Evolutionary conservation across 2,113 vertebrate genomes (phyloP), one percentile per base, ranked within the genome.

Genomic region (Percopsis transmontana): DNA sequence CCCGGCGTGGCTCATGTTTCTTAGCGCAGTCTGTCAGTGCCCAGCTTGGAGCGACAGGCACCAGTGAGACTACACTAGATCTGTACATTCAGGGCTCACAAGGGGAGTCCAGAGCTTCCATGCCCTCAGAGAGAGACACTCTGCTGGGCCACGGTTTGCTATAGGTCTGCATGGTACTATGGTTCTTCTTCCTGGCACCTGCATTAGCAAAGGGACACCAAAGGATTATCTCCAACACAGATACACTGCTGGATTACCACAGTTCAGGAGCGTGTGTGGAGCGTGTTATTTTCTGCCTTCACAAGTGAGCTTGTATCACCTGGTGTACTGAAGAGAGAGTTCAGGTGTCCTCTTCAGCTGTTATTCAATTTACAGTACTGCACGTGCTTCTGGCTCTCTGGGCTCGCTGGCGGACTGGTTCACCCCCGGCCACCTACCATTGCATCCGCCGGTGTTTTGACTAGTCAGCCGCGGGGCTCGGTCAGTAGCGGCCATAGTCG

Each of bases 1-100:
- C 90, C 92, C 77, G 79, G 81, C 89, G 81, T 88, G 95, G 94
- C 92, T 94, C 92, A 91, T 95, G 90, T 96, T 95, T 96, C 95
- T 90, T 84, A 88, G 84, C 82, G 74, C 83, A 88, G 92, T 86
- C 87, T 94, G 89, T 89, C 91, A 91, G 87, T 91, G 85, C 87
- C 85, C 89, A 91, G 91, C 90, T 90, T 66, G 86, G 92, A 92
- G 88, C 89, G 71, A 74, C 68, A 87, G 87, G 84, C 89, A 84
- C 81, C 82, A 86, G 71, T 40, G 62, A 79, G 81, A 65, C 85
- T 72, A 51, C 77, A 71, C 59, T 68, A 70, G 76, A 79, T 68
- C 56, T 69, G 74, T 74, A 58, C 72, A 69, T 84, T 79, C 74
- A 77, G 73, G 58, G 74, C 64, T 59, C 40, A 74, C 1, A 70